Base-by-base conservation (phyloP, 2,888 invertebrate genomes). In the Aricia artaxerxes region DNA sequence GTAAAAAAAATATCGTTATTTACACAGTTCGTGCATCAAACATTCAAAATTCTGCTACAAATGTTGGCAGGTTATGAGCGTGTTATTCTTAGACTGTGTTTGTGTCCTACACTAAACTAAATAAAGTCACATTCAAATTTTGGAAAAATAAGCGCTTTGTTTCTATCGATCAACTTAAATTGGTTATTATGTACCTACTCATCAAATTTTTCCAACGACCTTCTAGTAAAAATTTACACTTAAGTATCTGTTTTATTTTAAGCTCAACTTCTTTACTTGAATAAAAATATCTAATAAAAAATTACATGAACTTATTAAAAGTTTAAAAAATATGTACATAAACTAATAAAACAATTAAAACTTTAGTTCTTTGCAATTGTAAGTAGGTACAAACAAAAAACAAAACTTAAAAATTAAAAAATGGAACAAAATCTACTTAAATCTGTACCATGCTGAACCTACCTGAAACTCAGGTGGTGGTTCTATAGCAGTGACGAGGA, bases 391-490 rank as follows among this genome's bases (percentile, higher is more conserved):
- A 57, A 53, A 57, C 13, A 11, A 57, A 57, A 57, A 57, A 44
- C 35, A 53, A 75, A 11, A 13, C 16, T 53, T 11, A 31, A n/a
- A 35, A 69, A 79, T 24, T 31, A 49, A 4, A 40, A 77, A 81
- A 80, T 79, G 72, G 31, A 24, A 60, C 75, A n/a, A 38, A 73
- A 79, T 73, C 1, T 13, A 69, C 69, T 13, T 13, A 38, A 35
- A 69, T 35, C 4, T 64, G 7, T 5, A 16, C 24, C 64, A 64
- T 31, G 31, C 11, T 40, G 78, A 73, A 82, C 81, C 79, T 89
- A 95, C 97, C 93, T 97, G 98, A 92, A 98, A 98, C 88, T 98
- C 97, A 24, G 96, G 97, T 24, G 98, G 98, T 81, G 98, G 98
- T 86, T 97, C 97, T 83, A 98, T 97, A 24, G 97, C 96, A 57